Percentiles rank a stretch among this genome's conserved stretches.
Evolutionary conservation across 2,888 invertebrate genomes (phyloP).

Genomic region (Podotricha telesiphe): DNA sequence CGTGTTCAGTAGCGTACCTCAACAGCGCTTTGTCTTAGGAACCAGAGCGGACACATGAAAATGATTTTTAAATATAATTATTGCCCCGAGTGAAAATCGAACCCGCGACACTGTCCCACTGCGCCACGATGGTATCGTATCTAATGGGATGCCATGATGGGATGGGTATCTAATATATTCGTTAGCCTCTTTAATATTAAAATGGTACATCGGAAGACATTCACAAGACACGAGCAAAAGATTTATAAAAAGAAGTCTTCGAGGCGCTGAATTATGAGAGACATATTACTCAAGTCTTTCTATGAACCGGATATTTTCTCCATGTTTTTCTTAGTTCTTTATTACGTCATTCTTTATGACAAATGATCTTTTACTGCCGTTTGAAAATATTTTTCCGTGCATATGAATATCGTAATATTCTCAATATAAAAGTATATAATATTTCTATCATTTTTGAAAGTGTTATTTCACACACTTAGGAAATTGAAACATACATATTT

Average conservation of each 20-base stretch:
- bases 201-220: constrained; percentile 2
- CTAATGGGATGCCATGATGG: no score
- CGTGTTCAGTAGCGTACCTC: no score
- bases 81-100: no score
- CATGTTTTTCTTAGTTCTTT: constrained; percentile 23
- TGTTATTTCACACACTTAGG: no score
- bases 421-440: neutral
- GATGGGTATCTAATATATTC: neutral
- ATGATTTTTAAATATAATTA: no score
- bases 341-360: constrained; percentile 1
- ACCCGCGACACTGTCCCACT: no score
- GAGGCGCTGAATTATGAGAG: constrained; percentile 18
- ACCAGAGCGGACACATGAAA: no score
- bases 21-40: no score
- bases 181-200: constrained; percentile 3
- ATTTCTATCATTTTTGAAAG: no score
- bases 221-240: constrained; percentile 9
- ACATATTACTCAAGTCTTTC: constrained; percentile 23
- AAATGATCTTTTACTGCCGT: constrained; percentile 1
- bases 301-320: constrained; percentile 14
- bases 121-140: no score
- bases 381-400: constrained; percentile 1
- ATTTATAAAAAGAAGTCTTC: constrained; percentile 20
- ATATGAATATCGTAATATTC: constrained; percentile 5
- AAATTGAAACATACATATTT: no score